These are phyloP conservation scores for Intellagama lesueurii DNA, from an alignment of 2,797 vertebrate genomes.

Conservation along the genomic window DNA sequence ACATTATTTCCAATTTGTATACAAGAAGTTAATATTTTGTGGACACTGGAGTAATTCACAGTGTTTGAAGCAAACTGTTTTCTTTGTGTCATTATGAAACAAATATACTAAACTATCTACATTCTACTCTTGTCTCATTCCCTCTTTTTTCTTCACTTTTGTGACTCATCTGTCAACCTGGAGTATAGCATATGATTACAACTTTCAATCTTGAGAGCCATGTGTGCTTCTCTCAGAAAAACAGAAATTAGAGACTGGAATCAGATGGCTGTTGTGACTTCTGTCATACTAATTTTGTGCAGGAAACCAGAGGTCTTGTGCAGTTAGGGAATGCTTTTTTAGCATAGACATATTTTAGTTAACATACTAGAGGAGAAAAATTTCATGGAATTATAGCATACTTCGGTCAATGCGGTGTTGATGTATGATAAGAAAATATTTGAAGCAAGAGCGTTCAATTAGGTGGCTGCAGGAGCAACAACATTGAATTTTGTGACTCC, in stretches of 20 bases:
- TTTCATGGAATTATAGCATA: neutral
- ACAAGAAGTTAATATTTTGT: neutral
- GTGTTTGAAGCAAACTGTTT: neutral
- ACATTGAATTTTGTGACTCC: conserved; percentile 28
- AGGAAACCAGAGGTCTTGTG: neutral
- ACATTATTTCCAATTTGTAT: too few species aligned
- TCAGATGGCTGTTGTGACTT: neutral
- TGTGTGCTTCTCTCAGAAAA: neutral
- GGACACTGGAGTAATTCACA: neutral
- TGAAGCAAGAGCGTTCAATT: conserved; percentile 30
- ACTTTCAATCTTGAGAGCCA: conserved; percentile 14
- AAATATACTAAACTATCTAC: rapidly evolving
- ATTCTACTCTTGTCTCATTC: rapidly evolving
- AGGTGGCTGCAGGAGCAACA: neutral
- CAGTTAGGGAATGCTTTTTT: rapidly evolving
- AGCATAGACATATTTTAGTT: neutral
- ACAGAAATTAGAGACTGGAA: neutral
- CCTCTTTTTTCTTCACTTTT: rapidly evolving
- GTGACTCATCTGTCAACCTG: neutral
- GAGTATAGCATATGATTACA: neutral
- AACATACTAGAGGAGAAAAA: neutral
- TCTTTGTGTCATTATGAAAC: neutral
- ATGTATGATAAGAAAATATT: neutral
- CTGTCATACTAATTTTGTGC: neutral
- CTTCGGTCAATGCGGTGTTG: neutral